Conservation (phyloP, 92 coral and sea anemone genomes). For the Micromussa lordhowensis region DNA sequence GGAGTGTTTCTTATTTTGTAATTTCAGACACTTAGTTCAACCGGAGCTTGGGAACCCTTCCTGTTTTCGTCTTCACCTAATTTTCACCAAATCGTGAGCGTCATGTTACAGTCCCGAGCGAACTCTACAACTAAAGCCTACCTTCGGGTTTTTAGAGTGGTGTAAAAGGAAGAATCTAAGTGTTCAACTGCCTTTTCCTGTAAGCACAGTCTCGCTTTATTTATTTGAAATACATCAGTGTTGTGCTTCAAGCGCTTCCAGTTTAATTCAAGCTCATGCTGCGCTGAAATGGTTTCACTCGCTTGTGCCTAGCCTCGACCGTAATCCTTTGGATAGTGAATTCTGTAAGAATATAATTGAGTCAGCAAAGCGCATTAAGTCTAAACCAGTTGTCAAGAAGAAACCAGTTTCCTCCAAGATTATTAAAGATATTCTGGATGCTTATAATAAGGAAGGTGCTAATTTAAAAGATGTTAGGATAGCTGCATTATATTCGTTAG, state of each 20-base stretch:
- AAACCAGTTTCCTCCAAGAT: conserved; percentile 42
- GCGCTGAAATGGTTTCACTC: conserved; percentile 56
- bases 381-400: conserved; percentile 41
- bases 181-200: conserved; percentile 34
- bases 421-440: conserved; percentile 33
- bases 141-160: conserved; percentile 40
- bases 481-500: conserved; percentile 11
- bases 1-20: too few species aligned
- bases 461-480: conserved; percentile 51
- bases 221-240: conserved; percentile 14
- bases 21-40: too few species aligned
- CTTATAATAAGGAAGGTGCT: conserved; percentile 16
- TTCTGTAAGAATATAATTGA: conserved; percentile 43
- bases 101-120: conserved; percentile 37
- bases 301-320: conserved; percentile 14
- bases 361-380: conserved; percentile 37
- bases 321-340: conserved; percentile 41
- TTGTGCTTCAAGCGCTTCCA: conserved; percentile 28
- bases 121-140: conserved; percentile 35
- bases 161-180: conserved; percentile 29
- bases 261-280: conserved; percentile 35
- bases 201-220: conserved; percentile 38
- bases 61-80: neutral
- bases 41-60: too few species aligned
- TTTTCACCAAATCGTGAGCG: conserved; percentile 1